A percentile compares a stretch with the other conserved stretches of the same genome.
Evolutionary conservation across 2,113 vertebrate species (phyloP).

Genomic region (Onychostoma macrolepis): DNA sequence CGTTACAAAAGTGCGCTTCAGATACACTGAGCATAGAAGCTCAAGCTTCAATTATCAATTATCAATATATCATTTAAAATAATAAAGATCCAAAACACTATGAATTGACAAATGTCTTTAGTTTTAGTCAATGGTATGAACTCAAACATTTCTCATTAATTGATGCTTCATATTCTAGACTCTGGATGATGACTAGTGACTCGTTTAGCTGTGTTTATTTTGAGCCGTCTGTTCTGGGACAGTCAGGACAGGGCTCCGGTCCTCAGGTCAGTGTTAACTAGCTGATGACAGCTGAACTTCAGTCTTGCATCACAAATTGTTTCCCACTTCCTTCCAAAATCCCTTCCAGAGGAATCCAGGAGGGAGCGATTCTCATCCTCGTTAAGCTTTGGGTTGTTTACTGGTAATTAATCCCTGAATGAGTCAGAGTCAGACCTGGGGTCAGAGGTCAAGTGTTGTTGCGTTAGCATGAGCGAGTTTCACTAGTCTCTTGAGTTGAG

Average conservation of each 20-base stretch:
- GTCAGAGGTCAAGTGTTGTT: background rate
- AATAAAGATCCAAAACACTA: too few relatives aligned
- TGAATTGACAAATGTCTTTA: too few relatives aligned
- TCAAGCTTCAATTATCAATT: too few relatives aligned
- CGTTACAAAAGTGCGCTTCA: too few relatives aligned
- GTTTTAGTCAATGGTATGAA: too few relatives aligned
- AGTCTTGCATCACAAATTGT: slow-evolving; percentile 25
- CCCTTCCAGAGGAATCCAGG: background rate
- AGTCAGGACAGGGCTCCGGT: background rate
- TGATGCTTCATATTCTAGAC: background rate
- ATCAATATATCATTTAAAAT: too few relatives aligned
- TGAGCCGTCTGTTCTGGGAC: background rate
- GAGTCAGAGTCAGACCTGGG: background rate
- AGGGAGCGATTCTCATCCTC: background rate
- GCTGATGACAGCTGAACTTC: background rate
- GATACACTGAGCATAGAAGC: too few relatives aligned
- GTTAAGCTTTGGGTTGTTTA: background rate
- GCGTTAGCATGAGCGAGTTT: background rate
- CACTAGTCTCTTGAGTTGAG: background rate
- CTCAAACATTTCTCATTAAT: background rate
- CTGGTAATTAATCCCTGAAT: background rate
- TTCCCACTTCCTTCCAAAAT: background rate
- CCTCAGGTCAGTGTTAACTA: slow-evolving; percentile 17
- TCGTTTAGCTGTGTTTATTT: background rate
- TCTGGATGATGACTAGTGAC: background rate